Base-by-base conservation (phyloP, 2,113 vertebrate genomes). In the Himantopus leucocephalus region DNA sequence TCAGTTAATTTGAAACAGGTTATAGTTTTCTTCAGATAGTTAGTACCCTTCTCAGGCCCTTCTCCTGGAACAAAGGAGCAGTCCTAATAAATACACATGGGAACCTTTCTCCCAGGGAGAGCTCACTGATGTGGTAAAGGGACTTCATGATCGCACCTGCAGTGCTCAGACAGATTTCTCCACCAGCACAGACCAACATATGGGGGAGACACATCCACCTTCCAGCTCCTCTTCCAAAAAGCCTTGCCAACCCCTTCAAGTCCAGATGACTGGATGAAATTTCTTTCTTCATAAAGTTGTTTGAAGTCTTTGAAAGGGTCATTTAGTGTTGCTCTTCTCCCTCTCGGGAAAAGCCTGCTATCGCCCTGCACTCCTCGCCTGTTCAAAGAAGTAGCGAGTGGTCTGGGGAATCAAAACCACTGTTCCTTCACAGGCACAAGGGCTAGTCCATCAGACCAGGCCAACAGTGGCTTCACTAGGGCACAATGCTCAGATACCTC, bases 1-100 rank as follows among this genome's bases (percentile, higher is more conserved):
- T n/a, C 60, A n/a, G 88, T 60, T 94, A 83, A 95, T 92, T 72
- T 86, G 92, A 91, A 94, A 77, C 79, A 83, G 85, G 50, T 43
- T 80, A 48, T 14, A 8, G 59, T 84, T 77, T 67, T 74, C 79
- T 84, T 73, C 27, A 24, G 68, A 21, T 75, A 88, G 73, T 78
- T 20, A 56, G 85, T 50, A 37, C 59, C 53, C 55, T 95, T 85
- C 64, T 76, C 23, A 58, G 64, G 39, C 32, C 41, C 47, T 56
- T 76, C 56, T 68, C 45, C 47, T 68, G 62, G 73, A 92, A 94
- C 53, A 96, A 92, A 88, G 53, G 34, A 94, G 43, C 30, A 43
- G 34, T 6, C 41, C 59, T n/a, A 74, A 67, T 90, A 66, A 80
- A 80, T 55, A 63, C 8, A 5, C 70, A 48, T 35, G 83, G 52